A percentile compares a stretch with the other conserved stretches of the same genome.
Evolutionary conservation across 2,113 vertebrate species (phyloP).

Genomic region (Thinocorus orbignyianus): DNA sequence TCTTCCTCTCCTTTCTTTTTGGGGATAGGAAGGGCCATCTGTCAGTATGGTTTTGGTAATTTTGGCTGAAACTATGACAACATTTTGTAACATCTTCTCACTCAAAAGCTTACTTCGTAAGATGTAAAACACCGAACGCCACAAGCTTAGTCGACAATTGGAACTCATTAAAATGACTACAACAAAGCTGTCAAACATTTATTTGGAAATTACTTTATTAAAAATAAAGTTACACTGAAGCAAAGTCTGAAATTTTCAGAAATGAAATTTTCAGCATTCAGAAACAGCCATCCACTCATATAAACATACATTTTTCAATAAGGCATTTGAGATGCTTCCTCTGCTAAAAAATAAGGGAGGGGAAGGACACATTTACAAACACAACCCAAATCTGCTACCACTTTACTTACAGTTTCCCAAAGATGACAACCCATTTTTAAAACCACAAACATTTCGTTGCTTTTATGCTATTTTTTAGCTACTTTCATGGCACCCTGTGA

Average conservation of each 20-base stretch:
- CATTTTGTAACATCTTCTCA: background rate
- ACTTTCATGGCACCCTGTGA: background rate
- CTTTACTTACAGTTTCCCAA: background rate
- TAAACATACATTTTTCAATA: background rate
- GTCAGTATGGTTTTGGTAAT: too few relatives aligned
- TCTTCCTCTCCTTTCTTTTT: too few relatives aligned
- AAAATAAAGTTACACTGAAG: slow-evolving; percentile 38
- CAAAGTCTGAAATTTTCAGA: background rate
- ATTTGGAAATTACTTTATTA: slow-evolving; percentile 48
- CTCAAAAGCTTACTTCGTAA: background rate
- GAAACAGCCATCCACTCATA: background rate
- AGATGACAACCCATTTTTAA: background rate
- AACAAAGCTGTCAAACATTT: background rate
- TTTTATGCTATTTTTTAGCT: background rate
- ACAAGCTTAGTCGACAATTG: background rate
- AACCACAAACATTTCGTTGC: background rate
- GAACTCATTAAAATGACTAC: background rate
- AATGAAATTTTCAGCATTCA: slow-evolving; percentile 12
- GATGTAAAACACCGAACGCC: background rate
- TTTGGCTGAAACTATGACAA: too few relatives aligned
- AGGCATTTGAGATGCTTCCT: slow-evolving; percentile 18
- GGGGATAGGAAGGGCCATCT: too few relatives aligned
- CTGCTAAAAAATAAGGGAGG: background rate
- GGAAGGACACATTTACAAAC: background rate
- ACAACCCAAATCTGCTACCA: background rate